Conservation (phyloP, 2,113 vertebrate species). For the Campylomormyrus numenius region DNA sequence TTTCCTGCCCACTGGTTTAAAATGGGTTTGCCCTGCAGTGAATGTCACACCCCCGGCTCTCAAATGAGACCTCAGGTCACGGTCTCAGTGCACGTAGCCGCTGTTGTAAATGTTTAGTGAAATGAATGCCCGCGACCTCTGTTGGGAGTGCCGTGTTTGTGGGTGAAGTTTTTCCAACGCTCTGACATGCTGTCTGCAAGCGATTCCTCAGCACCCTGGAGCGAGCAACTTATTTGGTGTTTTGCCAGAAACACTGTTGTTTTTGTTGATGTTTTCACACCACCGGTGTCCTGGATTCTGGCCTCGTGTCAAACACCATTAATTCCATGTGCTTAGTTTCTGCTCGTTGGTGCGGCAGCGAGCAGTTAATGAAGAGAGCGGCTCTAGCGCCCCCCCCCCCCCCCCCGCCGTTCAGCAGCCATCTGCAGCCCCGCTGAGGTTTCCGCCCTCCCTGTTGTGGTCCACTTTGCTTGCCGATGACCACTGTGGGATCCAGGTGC, state of each 20-base stretch:
- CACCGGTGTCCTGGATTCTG: neutral
- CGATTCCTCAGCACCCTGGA: neutral
- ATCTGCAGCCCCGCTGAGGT: neutral
- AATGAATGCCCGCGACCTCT: neutral
- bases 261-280: constrained; percentile 12
- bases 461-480: neutral
- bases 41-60: neutral
- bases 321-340: neutral
- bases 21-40: neutral
- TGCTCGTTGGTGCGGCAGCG: neutral
- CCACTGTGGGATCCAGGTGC: neutral
- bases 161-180: neutral
- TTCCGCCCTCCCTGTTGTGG: neutral
- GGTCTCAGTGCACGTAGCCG: neutral
- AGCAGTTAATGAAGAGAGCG: neutral
- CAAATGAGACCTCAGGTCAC: neutral
- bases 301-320: constrained; percentile 3
- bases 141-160: neutral
- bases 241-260: neutral
- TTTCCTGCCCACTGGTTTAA: neutral
- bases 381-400: too few species aligned
- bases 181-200: neutral
- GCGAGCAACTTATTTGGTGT: neutral
- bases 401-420: neutral
- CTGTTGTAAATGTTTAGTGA: constrained; percentile 5